Evolutionary conservation across 2,113 vertebrate species (phyloP).

Genomic region (Hemiprocne comata): DNA sequence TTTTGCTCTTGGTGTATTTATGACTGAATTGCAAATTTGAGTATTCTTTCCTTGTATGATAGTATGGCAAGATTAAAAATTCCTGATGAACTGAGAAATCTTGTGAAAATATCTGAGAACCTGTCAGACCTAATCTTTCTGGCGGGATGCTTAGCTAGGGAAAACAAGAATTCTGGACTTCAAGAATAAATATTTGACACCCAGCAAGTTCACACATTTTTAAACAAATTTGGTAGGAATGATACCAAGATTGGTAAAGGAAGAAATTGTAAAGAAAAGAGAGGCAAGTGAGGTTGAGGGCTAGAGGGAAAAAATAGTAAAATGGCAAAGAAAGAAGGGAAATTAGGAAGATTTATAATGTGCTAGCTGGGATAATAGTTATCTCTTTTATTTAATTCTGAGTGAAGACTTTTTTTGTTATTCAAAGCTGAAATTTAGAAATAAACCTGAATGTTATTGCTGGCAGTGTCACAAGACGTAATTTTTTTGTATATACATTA

Average conservation of each 20-base stretch:
- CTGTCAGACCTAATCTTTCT: not conserved
- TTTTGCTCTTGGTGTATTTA: not conserved
- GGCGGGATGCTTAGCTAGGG: not conserved
- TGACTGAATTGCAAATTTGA: not conserved
- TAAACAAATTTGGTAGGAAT: not conserved
- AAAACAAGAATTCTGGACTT: not conserved
- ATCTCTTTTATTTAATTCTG: not conserved
- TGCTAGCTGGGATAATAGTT: not conserved
- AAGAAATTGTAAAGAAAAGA: not conserved
- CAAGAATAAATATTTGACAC: not conserved
- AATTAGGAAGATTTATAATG: not conserved
- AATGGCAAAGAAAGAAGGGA: not conserved
- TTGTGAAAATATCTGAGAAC: not conserved
- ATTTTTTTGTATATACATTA: not conserved
- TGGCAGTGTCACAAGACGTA: not conserved
- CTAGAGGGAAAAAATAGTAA: not conserved
- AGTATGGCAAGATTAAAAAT: not conserved
- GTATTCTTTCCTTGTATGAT: not conserved
- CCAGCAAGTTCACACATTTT: not conserved
- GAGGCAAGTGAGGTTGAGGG: not conserved
- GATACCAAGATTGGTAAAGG: not conserved
- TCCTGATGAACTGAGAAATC: not conserved
- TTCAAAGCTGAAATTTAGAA: conserved; percentile 15
- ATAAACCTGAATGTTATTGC: not conserved
- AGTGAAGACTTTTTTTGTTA: not conserved